Percentiles rank a stretch among this genome's conserved stretches.
phyloP scores from a whole-genome alignment of 1,140 invertebrate genomes.

The Drosophila carrolli region DNA sequence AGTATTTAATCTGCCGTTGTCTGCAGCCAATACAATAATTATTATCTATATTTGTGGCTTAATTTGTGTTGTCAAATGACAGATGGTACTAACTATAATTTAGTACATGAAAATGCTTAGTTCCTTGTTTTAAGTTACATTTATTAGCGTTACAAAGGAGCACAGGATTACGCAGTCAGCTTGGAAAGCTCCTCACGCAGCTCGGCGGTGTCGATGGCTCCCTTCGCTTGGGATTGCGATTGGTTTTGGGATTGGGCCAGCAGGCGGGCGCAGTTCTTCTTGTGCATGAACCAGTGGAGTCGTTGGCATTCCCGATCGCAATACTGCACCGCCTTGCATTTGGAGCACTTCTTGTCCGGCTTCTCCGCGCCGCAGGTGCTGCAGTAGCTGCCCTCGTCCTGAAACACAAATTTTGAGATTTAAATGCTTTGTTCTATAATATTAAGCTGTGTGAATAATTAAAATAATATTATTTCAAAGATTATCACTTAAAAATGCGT shows the following conservation, averaged over 20 bases:
- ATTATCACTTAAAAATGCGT: too few species aligned
- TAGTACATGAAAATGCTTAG: conserved; percentile 31
- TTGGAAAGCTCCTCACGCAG: conserved; percentile 73
- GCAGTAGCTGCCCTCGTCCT: conserved; percentile 90
- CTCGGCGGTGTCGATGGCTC: conserved; percentile 66
- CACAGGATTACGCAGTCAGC: conserved; percentile 52
- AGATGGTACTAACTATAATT: conserved; percentile 11
- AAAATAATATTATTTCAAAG: too few species aligned
- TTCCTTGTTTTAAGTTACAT: conserved; percentile 29
- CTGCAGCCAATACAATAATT: not conserved
- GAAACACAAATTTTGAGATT: not conserved
- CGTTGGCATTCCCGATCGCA: conserved; percentile 97
- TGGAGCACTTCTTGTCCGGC: conserved; percentile 96
- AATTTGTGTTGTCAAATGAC: not conserved
- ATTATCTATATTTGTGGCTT: not conserved
- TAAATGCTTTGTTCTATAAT: not conserved
- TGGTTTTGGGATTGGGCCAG: conserved; percentile 63
- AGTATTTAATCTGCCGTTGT: not conserved
- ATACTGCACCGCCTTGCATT: conserved; percentile 97
- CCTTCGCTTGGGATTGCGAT: conserved; percentile 37
- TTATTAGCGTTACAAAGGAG: conserved; percentile 29
- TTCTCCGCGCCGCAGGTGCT: conserved; percentile 95
- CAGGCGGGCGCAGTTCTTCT: conserved; percentile 91
- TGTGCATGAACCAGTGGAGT: conserved; percentile 98
- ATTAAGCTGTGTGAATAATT: too few species aligned